Evolutionary conservation across 2,797 vertebrate genomes (phyloP).

Genomic region (Hylomyscus alleni): DNA sequence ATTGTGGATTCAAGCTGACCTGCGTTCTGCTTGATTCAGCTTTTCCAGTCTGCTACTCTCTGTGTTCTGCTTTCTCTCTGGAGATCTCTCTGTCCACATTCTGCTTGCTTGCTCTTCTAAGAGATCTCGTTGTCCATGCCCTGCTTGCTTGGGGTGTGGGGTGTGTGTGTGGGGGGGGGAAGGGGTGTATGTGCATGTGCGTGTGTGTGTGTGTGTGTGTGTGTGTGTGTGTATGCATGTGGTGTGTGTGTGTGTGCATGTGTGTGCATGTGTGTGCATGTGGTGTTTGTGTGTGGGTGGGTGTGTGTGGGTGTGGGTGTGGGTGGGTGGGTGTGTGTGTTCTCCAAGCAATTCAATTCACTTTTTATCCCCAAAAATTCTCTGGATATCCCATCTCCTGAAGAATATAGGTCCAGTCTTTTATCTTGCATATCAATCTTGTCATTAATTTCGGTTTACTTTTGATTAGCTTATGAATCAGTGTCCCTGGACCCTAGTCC

Average conservation of each 20-base stretch:
- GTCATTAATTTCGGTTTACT: neutral
- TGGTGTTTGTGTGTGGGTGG: too few species aligned
- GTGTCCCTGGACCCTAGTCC: neutral
- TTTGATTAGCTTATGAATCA: neutral
- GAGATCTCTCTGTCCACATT: neutral
- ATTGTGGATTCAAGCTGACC: neutral
- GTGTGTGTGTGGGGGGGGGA: too few species aligned
- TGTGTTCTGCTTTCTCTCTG: neutral
- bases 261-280: too few species aligned
- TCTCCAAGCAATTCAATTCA: too few species aligned
- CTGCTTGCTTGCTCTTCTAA: neutral
- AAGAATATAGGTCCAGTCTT: neutral
- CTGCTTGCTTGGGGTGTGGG: neutral
- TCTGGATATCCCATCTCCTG: neutral
- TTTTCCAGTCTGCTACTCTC: neutral
- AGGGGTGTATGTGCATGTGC: too few species aligned
- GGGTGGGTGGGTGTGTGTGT: too few species aligned
- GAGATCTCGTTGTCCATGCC: neutral
- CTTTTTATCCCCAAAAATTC: neutral
- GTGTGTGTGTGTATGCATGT: too few species aligned
- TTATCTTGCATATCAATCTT: neutral
- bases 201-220: too few species aligned
- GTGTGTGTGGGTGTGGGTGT: too few species aligned
- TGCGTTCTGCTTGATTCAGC: neutral
- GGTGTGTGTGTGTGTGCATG: too few species aligned